These are phyloP conservation scores for Oncorhynchus keta DNA, from an alignment of 2,113 vertebrate genomes.

Conservation along the genomic window DNA sequence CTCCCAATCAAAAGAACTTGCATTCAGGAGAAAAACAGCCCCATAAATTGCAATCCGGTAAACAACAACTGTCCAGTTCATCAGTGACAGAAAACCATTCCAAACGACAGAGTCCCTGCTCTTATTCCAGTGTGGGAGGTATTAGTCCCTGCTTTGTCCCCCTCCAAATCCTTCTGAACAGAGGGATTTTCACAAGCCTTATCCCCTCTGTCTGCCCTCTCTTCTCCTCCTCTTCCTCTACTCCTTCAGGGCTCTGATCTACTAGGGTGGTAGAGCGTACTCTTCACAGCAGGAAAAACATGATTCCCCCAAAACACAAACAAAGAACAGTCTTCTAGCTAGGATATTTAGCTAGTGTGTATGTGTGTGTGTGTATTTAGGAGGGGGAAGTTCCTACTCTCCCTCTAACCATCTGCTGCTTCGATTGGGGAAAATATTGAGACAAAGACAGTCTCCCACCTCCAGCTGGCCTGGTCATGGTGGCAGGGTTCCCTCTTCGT, in stretches of 20 bases:
- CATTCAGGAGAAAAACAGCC: slow-evolving; percentile 34
- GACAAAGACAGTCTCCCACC: slow-evolving; percentile 61
- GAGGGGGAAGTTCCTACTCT: slow-evolving; percentile 61
- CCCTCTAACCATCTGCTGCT: slow-evolving; percentile 72
- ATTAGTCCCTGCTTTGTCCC: slow-evolving; percentile 66
- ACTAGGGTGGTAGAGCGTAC: slow-evolving; percentile 45
- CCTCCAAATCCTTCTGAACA: slow-evolving; percentile 60
- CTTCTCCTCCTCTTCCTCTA: neutral
- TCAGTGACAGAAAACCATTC: slow-evolving; percentile 41
- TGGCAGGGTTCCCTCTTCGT: slow-evolving; percentile 56
- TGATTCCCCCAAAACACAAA: slow-evolving; percentile 58
- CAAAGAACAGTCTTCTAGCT: slow-evolving; percentile 61
- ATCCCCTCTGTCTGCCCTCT: slow-evolving; percentile 44
- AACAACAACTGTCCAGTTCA: slow-evolving; percentile 20
- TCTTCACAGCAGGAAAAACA: slow-evolving; percentile 57
- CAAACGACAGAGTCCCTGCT: slow-evolving; percentile 41
- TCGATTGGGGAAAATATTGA: slow-evolving; percentile 53
- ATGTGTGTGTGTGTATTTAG: slow-evolving; percentile 22
- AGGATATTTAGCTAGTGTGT: slow-evolving; percentile 48
- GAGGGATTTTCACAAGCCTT: slow-evolving; percentile 66
- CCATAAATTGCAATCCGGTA: slow-evolving; percentile 38
- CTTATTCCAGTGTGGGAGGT: slow-evolving; percentile 47
- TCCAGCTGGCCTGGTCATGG: slow-evolving; percentile 66
- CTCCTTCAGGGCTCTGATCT: slow-evolving; percentile 52
- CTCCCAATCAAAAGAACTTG: slow-evolving; percentile 57